Evolutionary conservation across 2,888 invertebrate genomes (phyloP).

Genomic region (Drosophila merina): DNA sequence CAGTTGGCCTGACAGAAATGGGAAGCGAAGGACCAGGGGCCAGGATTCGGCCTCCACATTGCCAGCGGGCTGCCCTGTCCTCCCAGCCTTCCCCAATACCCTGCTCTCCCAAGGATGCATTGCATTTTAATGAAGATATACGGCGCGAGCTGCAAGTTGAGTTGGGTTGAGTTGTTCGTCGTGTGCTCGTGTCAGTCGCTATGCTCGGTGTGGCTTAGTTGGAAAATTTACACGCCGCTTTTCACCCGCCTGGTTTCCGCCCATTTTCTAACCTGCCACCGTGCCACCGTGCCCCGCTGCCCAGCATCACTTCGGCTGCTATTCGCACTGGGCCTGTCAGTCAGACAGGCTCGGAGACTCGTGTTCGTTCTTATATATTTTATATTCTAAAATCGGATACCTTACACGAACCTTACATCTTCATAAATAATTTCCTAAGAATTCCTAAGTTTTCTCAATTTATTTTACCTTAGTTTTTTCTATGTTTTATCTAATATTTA

Average conservation of each 20-base stretch:
- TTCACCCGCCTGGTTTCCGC: constrained; percentile 19
- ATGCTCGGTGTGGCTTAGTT: constrained; percentile 56
- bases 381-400: background rate
- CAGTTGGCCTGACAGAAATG: constrained; percentile 32
- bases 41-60: constrained; percentile 3
- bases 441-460: background rate
- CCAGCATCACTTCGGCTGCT: constrained; percentile 7
- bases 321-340: constrained; percentile 33
- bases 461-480: background rate
- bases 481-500: background rate
- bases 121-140: constrained; percentile 79
- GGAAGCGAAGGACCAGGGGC: constrained; percentile 12
- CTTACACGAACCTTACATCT: background rate
- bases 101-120: constrained; percentile 58
- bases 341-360: constrained; percentile 36
- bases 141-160: constrained; percentile 39
- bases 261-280: background rate
- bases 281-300: background rate
- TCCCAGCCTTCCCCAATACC: constrained; percentile 1
- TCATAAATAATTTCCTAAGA: background rate
- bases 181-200: constrained; percentile 50
- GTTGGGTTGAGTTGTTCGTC: constrained; percentile 26
- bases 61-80: constrained; percentile 4
- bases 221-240: constrained; percentile 47
- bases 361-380: constrained; percentile 24